phyloP scores from a whole-genome alignment of 2,888 invertebrate species.

The Parasteatoda lunata region DNA sequence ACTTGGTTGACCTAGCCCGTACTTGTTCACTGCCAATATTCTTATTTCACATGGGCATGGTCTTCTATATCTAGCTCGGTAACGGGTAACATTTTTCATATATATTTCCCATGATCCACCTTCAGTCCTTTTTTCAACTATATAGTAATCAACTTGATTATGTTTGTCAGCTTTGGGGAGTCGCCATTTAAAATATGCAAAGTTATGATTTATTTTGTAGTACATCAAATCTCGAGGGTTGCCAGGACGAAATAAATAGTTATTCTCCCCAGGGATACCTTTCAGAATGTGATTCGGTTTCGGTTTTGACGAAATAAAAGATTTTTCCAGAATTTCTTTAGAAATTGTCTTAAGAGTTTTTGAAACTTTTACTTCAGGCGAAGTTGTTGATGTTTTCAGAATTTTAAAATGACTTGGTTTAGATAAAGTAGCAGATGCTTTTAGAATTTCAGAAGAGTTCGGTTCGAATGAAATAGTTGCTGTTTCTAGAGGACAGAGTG shows the following conservation, averaged over 20 bases:
- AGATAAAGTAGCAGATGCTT: too few species aligned
- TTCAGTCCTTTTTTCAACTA: neutral
- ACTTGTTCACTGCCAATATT: neutral
- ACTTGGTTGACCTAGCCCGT: neutral
- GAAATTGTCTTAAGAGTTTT: too few species aligned
- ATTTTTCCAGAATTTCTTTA: too few species aligned
- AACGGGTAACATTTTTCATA: neutral
- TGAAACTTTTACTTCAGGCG: too few species aligned
- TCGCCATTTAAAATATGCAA: neutral
- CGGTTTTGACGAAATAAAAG: too few species aligned
- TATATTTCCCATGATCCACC: neutral
- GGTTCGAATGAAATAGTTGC: too few species aligned
- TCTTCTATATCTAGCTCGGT: neutral
- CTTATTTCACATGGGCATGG: neutral
- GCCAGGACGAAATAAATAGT: neutral
- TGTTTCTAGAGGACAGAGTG: too few species aligned
- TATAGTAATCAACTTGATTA: neutral
- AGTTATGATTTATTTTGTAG: neutral
- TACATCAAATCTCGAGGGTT: neutral
- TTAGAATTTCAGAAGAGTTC: too few species aligned
- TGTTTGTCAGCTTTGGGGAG: neutral
- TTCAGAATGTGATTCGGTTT: too few species aligned
- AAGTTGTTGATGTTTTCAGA: too few species aligned
- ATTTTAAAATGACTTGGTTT: too few species aligned
- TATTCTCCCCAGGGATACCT: too few species aligned